Conservation (phyloP, 2,888 invertebrate species). For the Plutella xylostella region DNA sequence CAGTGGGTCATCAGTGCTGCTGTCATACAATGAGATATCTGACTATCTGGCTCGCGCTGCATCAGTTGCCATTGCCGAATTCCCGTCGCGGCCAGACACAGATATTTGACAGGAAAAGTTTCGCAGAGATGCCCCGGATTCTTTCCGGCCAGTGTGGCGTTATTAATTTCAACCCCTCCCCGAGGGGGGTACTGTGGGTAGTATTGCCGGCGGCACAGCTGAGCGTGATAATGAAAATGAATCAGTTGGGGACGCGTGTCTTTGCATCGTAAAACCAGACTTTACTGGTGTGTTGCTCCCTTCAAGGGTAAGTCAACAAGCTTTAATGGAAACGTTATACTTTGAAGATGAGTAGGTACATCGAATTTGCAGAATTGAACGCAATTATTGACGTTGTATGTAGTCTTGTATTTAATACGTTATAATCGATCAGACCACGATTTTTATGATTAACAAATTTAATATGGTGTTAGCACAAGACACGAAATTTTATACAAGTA, state of each 20-base stretch:
- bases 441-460: no score
- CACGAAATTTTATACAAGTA: no score
- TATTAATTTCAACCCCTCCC: constrained; percentile 33
- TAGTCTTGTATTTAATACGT: no score
- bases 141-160: constrained; percentile 20
- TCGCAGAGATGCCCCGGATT: constrained; percentile 17
- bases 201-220: constrained; percentile 32
- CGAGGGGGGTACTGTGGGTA: constrained; percentile 30
- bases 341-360: no score
- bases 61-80: constrained; percentile 37
- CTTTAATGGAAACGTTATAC: constrained; percentile 55
- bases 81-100: constrained; percentile 18
- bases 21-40: constrained; percentile 62
- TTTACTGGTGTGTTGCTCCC: constrained; percentile 28
- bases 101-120: constrained; percentile 10
- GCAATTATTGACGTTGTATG: no score
- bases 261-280: constrained; percentile 39
- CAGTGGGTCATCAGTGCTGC: constrained; percentile 55
- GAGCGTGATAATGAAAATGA: constrained; percentile 47
- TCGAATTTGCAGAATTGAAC: no score
- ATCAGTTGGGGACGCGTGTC: constrained; percentile 33
- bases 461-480: no score
- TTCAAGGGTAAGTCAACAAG: constrained; percentile 51
- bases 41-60: constrained; percentile 48
- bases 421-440: no score